Evolutionary conservation across 2,113 vertebrate species (phyloP).

Genomic region (Regulus satrapa): DNA sequence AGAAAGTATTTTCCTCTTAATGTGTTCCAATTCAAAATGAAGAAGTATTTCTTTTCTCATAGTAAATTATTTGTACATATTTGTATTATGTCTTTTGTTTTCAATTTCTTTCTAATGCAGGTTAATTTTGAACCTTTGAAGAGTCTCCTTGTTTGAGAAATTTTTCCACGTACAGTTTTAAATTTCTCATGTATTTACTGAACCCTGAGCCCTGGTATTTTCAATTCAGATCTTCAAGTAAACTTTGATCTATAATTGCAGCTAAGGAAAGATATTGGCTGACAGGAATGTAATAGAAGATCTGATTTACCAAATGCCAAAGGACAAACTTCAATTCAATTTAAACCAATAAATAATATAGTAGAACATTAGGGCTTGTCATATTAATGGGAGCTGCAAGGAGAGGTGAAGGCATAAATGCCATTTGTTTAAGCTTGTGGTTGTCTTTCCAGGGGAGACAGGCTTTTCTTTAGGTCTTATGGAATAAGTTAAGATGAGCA

Average conservation of each 20-base stretch:
- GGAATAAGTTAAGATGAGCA: not conserved
- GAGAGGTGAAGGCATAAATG: not conserved
- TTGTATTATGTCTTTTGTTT: not conserved
- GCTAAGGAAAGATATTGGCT: not conserved
- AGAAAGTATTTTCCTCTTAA: not conserved
- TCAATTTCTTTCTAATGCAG: not conserved
- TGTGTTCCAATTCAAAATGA: not conserved
- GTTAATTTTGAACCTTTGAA: not conserved
- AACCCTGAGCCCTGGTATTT: not conserved
- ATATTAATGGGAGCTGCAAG: not conserved
- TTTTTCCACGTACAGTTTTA: not conserved
- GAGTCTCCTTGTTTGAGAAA: not conserved
- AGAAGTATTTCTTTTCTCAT: not conserved
- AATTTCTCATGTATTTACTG: not conserved
- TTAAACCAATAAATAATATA: not conserved
- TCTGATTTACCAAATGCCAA: not conserved
- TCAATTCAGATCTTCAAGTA: not conserved
- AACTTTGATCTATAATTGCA: not conserved
- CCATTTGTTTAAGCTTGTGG: not conserved
- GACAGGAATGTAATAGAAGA: not conserved
- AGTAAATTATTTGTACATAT: not conserved
- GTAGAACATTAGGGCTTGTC: not conserved
- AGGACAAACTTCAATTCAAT: not conserved
- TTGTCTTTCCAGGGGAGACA: not conserved
- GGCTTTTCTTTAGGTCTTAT: not conserved